Percentiles rank a stretch among this genome's conserved stretches.
Conservation (phyloP, 2,113 vertebrate species). For the Rhegmatorhina hoffmannsi region DNA sequence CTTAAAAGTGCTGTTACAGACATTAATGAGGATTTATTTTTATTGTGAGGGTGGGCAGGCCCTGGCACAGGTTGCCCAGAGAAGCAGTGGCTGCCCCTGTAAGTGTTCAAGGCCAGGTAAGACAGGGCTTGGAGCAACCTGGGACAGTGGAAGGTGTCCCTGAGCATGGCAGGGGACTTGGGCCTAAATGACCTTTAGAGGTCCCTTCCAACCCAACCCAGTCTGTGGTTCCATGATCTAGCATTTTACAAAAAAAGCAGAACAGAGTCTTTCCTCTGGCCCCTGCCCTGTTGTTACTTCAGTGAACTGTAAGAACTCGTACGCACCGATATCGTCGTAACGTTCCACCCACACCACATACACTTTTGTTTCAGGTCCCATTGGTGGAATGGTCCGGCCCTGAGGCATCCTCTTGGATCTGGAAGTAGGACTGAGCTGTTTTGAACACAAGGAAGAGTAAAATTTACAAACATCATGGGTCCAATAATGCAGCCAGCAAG, state of each 20-base stretch:
- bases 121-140: not conserved
- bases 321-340: conserved; percentile 91
- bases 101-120: not conserved
- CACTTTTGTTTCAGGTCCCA: conserved; percentile 95
- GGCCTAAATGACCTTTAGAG: not conserved
- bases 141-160: not conserved
- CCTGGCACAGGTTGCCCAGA: not conserved
- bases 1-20: not conserved
- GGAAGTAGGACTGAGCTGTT: conserved; percentile 88
- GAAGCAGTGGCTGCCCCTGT: not conserved
- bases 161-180: not conserved
- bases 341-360: conserved; percentile 96
- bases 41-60: not conserved
- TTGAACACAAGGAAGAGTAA: conserved; percentile 9
- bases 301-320: not conserved
- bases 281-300: not conserved
- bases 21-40: not conserved
- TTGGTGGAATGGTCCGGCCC: conserved; percentile 86
- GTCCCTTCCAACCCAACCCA: not conserved
- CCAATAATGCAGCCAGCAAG: not conserved
- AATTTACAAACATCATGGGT: not conserved
- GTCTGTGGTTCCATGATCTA: not conserved
- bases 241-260: not conserved
- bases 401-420: conserved; percentile 87
- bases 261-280: not conserved